Evolutionary conservation across 2,888 invertebrate species (phyloP).

Genomic region (Entomobrya multifasciata): DNA sequence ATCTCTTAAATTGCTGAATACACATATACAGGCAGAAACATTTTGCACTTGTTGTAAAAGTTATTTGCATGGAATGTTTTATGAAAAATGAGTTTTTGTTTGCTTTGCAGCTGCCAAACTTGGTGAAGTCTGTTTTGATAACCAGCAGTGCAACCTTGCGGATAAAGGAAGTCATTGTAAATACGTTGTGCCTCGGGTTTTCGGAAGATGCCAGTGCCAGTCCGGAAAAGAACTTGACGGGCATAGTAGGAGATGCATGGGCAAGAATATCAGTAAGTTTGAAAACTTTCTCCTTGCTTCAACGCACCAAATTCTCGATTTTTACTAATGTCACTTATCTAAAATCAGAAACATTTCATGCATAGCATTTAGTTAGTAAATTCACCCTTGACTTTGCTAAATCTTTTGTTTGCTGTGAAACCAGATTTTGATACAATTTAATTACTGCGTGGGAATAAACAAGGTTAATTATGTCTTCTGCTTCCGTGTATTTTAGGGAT

Average conservation of each 20-base stretch:
- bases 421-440: no score
- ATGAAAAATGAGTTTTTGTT: background rate
- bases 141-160: conserved; percentile 93
- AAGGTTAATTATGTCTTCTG: no score
- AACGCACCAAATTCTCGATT: background rate
- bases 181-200: conserved; percentile 93
- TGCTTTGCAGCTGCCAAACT: conserved; percentile 89
- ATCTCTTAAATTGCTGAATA: no score
- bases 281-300: background rate
- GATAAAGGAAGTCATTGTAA: conserved; percentile 92
- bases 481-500: no score
- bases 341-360: background rate
- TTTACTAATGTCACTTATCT: background rate
- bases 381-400: no score
- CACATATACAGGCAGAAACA: no score
- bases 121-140: conserved; percentile 93
- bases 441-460: no score
- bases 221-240: conserved; percentile 80
- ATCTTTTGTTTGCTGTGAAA: no score
- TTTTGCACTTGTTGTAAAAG: background rate
- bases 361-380: no score
- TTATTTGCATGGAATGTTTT: background rate
- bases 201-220: conserved; percentile 93
- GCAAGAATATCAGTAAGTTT: conserved; percentile 74
- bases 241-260: conserved; percentile 68